A percentile compares a stretch with the other conserved stretches of the same genome.
Conservation (phyloP, 2,113 vertebrate genomes). For the Scortum barcoo region DNA sequence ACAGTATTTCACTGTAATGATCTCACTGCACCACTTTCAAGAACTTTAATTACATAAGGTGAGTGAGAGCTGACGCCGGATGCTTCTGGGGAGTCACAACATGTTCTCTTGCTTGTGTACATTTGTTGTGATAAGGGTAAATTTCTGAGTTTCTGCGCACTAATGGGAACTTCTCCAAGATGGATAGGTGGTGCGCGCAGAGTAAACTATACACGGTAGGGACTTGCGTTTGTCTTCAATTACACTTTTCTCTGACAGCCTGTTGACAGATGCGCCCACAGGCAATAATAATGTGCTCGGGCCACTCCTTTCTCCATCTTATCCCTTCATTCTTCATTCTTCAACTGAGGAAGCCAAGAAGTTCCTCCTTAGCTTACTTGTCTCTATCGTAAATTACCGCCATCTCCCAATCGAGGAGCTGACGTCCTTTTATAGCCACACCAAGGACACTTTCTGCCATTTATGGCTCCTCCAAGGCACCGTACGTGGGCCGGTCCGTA, state of each 20-base stretch:
- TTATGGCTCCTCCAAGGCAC: constrained; percentile 75
- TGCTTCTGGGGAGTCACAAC: constrained; percentile 25
- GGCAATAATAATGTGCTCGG: constrained; percentile 17
- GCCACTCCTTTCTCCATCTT: constrained; percentile 52
- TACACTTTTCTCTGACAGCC: constrained; percentile 48
- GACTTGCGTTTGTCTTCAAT: constrained; percentile 53
- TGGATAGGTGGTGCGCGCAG: constrained; percentile 4
- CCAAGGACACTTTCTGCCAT: constrained; percentile 83
- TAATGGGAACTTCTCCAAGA: constrained; percentile 31
- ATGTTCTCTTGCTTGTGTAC: constrained; percentile 47
- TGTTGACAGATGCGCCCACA: constrained; percentile 55
- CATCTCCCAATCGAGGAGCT: constrained; percentile 50
- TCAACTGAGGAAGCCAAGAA: constrained; percentile 52
- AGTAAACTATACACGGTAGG: constrained; percentile 29
- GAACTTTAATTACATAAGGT: constrained; percentile 32
- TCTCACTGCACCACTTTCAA: constrained; percentile 34
- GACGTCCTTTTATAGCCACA: constrained; percentile 83
- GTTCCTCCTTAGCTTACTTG: constrained; percentile 50
- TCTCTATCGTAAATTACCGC: constrained; percentile 66
- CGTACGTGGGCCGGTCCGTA: constrained; percentile 21
- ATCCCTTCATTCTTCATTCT: constrained; percentile 30
- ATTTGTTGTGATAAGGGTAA: constrained; percentile 47
- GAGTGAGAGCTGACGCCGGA: constrained; percentile 21
- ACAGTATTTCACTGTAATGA: constrained; percentile 38
- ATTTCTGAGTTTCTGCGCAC: constrained; percentile 25